phyloP scores from a whole-genome alignment of 2,888 invertebrate genomes.

The Metopia argyrocephala region DNA sequence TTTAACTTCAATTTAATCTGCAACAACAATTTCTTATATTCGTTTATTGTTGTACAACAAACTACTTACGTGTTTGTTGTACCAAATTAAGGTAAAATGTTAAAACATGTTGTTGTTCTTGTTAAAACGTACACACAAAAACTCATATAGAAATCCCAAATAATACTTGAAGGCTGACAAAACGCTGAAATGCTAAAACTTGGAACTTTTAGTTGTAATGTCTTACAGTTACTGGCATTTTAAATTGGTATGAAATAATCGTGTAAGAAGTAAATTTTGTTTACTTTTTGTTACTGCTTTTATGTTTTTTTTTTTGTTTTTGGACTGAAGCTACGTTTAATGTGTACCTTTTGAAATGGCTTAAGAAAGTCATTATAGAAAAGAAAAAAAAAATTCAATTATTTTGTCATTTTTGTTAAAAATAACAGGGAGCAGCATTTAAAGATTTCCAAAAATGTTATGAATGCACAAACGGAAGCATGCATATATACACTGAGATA shows the following conservation, averaged over 20 bases:
- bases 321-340: neutral
- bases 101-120: slow-evolving; percentile 1
- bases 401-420: neutral
- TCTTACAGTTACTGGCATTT: neutral
- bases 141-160: too few relatives aligned
- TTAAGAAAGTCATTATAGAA: neutral
- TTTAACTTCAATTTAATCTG: too few relatives aligned
- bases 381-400: neutral
- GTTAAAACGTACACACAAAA: neutral
- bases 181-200: neutral
- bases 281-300: neutral
- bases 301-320: neutral
- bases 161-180: too few relatives aligned
- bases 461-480: too few relatives aligned
- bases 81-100: slow-evolving; percentile 50
- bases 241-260: neutral
- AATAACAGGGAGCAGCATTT: neutral
- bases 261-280: neutral
- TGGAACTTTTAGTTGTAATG: too few relatives aligned
- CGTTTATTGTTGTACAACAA: slow-evolving; percentile 4
- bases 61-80: slow-evolving; percentile 43
- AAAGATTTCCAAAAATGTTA: too few relatives aligned
- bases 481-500: neutral
- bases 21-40: neutral
- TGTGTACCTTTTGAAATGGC: neutral